Conservation (phyloP, 2,113 vertebrate species). For the Elachura formosa region DNA sequence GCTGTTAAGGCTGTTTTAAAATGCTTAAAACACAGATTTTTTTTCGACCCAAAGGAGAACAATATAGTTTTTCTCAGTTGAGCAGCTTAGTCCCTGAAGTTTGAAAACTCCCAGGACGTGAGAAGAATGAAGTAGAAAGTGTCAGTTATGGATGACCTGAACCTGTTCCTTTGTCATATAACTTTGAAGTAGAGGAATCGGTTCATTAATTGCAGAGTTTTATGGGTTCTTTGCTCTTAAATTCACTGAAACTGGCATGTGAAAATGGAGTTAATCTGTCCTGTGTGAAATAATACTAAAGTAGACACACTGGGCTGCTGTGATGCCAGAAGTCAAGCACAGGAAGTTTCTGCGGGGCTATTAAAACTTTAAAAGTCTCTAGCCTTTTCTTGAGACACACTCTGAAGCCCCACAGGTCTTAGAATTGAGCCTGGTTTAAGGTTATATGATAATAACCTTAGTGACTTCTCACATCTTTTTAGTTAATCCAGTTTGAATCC, state of each 20-base stretch:
- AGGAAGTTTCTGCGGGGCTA: not conserved
- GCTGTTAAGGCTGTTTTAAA: not conserved
- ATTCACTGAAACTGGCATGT: not conserved
- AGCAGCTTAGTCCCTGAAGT: not conserved
- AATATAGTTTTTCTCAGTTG: not conserved
- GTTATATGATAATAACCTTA: not conserved
- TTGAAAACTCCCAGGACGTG: not conserved
- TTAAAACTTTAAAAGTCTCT: not conserved
- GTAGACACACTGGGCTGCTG: accelerated
- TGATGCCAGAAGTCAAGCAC: not conserved
- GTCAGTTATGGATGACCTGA: not conserved
- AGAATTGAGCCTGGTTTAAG: not conserved
- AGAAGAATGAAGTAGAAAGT: not conserved
- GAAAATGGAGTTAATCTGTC: not conserved
- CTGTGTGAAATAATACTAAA: not conserved
- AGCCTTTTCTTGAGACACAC: not conserved
- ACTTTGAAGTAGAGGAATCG: not conserved
- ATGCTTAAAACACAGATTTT: not conserved
- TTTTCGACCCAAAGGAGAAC: not conserved
- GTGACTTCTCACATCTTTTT: not conserved
- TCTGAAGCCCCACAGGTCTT: not conserved
- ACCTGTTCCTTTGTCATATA: not conserved
- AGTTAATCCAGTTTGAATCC: not conserved
- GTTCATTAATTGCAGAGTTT: not conserved
- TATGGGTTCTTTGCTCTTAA: not conserved